Conservation (phyloP, 2,797 vertebrate genomes). For the Squalus acanthias region DNA sequence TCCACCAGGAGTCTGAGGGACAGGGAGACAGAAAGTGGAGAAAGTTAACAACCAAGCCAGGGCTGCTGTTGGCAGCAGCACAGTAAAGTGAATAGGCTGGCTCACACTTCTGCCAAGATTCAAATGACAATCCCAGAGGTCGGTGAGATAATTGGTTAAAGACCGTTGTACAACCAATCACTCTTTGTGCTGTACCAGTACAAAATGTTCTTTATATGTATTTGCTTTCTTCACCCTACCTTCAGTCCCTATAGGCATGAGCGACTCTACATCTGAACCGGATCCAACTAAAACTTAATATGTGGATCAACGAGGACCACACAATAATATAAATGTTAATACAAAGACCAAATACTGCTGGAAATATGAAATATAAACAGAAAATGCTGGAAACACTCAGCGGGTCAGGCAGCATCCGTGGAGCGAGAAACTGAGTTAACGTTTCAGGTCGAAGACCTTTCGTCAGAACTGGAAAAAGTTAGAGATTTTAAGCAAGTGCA, state of each 20-base stretch:
- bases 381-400: not conserved
- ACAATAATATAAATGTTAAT: not conserved
- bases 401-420: not conserved
- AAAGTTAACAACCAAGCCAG: not conserved
- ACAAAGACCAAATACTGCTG: too few species aligned
- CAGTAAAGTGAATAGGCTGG: not conserved
- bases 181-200: not conserved
- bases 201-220: not conserved
- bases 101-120: not conserved
- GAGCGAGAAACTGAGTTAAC: too few species aligned
- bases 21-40: not conserved
- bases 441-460: too few species aligned
- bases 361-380: too few species aligned
- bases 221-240: not conserved
- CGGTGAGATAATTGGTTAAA: constrained; percentile 7
- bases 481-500: too few species aligned
- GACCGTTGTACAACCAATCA: not conserved
- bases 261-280: not conserved
- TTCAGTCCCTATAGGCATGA: not conserved
- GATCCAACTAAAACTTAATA: not conserved
- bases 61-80: not conserved
- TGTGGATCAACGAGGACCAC: not conserved
- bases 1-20: not conserved
- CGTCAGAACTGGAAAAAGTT: too few species aligned
- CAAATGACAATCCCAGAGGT: too few species aligned